A percentile compares a stretch with the other conserved stretches of the same genome.
Evolutionary conservation across 92 coral and sea anemone species (phyloP).

Genomic region (Phenganax marumi): DNA sequence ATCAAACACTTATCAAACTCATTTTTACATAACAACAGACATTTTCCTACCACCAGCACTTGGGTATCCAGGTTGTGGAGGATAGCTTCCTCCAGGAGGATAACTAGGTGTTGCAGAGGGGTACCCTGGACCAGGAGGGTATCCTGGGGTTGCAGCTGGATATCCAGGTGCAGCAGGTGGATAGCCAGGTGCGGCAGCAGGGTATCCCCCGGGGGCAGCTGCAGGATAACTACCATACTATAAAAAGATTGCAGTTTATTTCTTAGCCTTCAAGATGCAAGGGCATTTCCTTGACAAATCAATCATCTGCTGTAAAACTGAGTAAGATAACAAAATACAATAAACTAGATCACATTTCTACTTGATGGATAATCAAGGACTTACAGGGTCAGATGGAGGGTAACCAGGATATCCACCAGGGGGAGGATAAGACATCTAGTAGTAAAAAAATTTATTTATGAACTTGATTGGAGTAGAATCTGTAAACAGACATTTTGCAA

Average conservation of each 20-base stretch:
- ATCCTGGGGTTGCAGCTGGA: slow-evolving; percentile 58
- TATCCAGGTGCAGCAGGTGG: slow-evolving; percentile 55
- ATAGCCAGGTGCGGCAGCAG: slow-evolving; percentile 68
- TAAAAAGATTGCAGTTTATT: slow-evolving; percentile 13
- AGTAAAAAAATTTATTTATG: background rate
- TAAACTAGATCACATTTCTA: background rate
- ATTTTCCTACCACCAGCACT: background rate
- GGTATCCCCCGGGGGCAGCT: slow-evolving; percentile 71
- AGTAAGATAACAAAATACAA: too few relatives aligned
- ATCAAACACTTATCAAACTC: too few relatives aligned
- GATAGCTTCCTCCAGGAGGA: background rate
- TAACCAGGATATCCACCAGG: slow-evolving; percentile 61
- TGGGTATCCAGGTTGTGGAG: background rate
- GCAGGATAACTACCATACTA: slow-evolving; percentile 67
- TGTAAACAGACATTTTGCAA: background rate
- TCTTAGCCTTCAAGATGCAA: too few relatives aligned
- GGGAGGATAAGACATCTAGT: slow-evolving; percentile 62
- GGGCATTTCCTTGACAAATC: too few relatives aligned
- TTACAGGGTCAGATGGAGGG: slow-evolving; percentile 65
- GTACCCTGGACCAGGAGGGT: slow-evolving; percentile 51
- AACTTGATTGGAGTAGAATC: background rate
- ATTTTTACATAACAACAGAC: too few relatives aligned
- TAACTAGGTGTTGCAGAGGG: slow-evolving; percentile 41
- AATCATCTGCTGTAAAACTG: too few relatives aligned
- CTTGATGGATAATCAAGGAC: slow-evolving; percentile 48